phyloP scores from a whole-genome alignment of 2,113 vertebrate genomes.

The Protomyctophum bolini region DNA sequence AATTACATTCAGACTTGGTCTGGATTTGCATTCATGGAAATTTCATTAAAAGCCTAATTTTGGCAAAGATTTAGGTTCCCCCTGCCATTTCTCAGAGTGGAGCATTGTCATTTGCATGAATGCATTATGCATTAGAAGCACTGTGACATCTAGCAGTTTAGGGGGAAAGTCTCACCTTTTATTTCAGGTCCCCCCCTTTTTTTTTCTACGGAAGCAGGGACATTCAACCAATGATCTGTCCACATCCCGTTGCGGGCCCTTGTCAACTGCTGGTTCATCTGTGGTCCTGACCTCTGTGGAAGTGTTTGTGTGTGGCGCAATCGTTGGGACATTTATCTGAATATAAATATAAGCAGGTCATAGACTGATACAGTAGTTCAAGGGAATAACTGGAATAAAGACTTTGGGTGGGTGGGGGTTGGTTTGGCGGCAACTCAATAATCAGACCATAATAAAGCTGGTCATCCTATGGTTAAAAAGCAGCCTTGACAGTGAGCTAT shows the following conservation, averaged over 20 bases:
- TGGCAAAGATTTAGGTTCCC: constrained; percentile 76
- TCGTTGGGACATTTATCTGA: constrained; percentile 67
- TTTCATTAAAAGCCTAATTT: constrained; percentile 82
- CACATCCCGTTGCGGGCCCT: constrained; percentile 45
- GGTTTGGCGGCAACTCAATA: constrained; percentile 50
- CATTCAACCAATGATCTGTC: constrained; percentile 40
- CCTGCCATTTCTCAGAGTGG: constrained; percentile 70
- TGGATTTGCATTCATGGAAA: constrained; percentile 80
- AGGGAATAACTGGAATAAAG: constrained; percentile 40
- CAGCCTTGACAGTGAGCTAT: constrained; percentile 75
- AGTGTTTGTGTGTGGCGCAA: constrained; percentile 41
- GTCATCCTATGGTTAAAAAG: constrained; percentile 69
- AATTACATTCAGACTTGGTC: constrained; percentile 72
- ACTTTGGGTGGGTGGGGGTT: constrained; percentile 25
- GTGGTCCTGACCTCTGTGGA: constrained; percentile 58
- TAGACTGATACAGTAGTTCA: constrained; percentile 49
- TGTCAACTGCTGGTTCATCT: constrained; percentile 47
- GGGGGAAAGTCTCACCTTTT: constrained; percentile 58
- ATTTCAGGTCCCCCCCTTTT: constrained; percentile 50
- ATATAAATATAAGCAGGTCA: constrained; percentile 60
- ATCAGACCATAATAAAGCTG: constrained; percentile 67
- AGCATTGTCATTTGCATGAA: constrained; percentile 75
- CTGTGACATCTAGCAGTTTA: constrained; percentile 58
- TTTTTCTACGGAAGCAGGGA: constrained; percentile 24
- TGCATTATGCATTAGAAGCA: constrained; percentile 74